These are phyloP conservation scores for Leptogaster cylindrica DNA, from an alignment of 2,888 invertebrate genomes.

Conservation along the genomic window DNA sequence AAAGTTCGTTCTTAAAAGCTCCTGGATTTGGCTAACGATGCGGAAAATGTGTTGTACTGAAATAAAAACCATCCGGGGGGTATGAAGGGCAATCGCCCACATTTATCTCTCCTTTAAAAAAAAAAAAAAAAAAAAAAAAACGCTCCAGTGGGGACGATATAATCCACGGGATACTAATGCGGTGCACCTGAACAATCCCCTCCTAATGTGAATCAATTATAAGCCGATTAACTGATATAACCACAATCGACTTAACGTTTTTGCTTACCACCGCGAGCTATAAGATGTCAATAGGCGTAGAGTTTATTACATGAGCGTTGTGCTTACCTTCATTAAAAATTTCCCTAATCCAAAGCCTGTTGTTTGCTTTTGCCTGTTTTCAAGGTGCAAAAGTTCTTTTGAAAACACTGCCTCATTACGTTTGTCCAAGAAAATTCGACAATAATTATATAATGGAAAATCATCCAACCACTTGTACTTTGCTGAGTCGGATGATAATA, in stretches of 20 bases:
- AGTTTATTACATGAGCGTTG: too few relatives aligned
- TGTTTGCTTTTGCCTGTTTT: conserved; percentile 27
- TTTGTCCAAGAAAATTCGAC: too few relatives aligned
- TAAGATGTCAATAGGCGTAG: too few relatives aligned
- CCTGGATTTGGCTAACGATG: not conserved
- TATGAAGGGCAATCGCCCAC: not conserved
- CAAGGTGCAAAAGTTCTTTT: conserved; percentile 11
- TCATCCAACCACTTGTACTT: too few relatives aligned
- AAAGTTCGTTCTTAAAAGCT: not conserved
- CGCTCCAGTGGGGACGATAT: not conserved
- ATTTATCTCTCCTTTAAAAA: too few relatives aligned
- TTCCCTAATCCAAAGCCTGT: conserved; percentile 21
- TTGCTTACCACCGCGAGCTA: not conserved
- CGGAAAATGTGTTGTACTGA: too few relatives aligned
- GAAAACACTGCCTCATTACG: too few relatives aligned
- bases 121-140: too few relatives aligned
- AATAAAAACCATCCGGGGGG: not conserved
- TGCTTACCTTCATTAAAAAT: conserved; percentile 30
- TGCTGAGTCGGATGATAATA: too few relatives aligned
- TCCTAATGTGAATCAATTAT: conserved; percentile 33
- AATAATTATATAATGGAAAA: too few relatives aligned
- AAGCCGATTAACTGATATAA: conserved; percentile 16
- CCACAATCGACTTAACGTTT: conserved; percentile 18
- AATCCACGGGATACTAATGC: not conserved
- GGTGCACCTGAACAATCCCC: not conserved